These are phyloP conservation scores for Clusia tigrina DNA, from an alignment of 2,888 invertebrate species.

Conservation along the genomic window DNA sequence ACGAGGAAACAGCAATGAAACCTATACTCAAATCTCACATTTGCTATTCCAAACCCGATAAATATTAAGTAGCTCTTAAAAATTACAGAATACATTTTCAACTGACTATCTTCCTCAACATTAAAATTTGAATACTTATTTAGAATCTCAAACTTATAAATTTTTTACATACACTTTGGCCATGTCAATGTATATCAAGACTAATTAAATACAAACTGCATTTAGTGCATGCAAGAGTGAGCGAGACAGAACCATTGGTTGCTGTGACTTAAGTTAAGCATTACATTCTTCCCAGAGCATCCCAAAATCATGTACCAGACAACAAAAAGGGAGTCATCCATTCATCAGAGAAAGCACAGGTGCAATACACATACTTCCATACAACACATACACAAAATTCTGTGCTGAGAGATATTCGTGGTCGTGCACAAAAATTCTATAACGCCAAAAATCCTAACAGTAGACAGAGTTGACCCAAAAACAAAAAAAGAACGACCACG, in stretches of 20 bases:
- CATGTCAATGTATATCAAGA: no score
- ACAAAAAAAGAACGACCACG: constrained; percentile 29
- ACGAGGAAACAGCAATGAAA: no score
- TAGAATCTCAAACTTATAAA: no score
- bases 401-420: neutral
- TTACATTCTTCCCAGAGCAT: neutral
- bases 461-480: constrained; percentile 12
- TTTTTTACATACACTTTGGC: no score
- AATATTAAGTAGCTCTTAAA: no score
- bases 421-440: neutral
- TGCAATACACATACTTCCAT: neutral
- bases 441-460: neutral
- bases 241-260: neutral
- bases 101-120: no score
- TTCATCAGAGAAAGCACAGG: constrained; percentile 6
- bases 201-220: no score
- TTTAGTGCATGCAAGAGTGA: no score
- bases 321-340: neutral
- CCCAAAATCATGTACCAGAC: neutral
- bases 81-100: no score
- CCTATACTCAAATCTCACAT: no score
- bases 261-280: neutral
- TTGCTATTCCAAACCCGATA: no score
- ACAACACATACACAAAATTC: constrained; percentile 6
- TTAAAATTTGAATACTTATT: no score